These are phyloP conservation scores for Sceliomorpha sp. DNA, from an alignment of 2,888 invertebrate species.

Conservation along the genomic window DNA sequence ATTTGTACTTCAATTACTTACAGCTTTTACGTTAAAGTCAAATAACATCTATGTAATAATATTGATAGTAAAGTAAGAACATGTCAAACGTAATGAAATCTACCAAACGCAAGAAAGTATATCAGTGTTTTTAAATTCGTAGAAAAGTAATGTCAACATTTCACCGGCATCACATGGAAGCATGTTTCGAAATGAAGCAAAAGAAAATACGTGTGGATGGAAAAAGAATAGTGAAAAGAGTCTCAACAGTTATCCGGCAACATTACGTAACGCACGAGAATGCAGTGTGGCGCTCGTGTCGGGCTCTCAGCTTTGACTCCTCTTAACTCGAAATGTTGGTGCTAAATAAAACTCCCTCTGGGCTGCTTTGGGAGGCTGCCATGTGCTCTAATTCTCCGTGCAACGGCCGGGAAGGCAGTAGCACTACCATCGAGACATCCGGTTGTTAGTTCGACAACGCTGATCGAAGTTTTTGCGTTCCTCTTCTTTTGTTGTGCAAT, in stretches of 20 bases:
- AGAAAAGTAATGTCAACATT: background rate
- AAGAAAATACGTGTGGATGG: slow-evolving; percentile 25
- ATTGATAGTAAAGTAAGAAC: too few relatives aligned
- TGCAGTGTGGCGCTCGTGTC: slow-evolving; percentile 45
- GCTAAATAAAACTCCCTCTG: slow-evolving; percentile 79
- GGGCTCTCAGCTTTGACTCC: slow-evolving; percentile 40
- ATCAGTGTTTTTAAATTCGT: too few relatives aligned
- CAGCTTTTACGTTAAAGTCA: too few relatives aligned
- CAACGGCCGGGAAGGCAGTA: slow-evolving; percentile 59
- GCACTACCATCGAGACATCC: slow-evolving; percentile 46
- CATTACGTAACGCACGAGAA: slow-evolving; percentile 55
- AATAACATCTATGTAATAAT: too few relatives aligned
- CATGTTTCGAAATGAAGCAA: slow-evolving; percentile 22
- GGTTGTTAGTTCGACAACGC: slow-evolving; percentile 37
- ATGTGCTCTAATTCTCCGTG: slow-evolving; percentile 77
- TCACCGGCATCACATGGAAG: slow-evolving; percentile 1
- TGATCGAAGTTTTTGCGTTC: slow-evolving; percentile 12
- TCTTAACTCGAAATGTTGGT: slow-evolving; percentile 68
- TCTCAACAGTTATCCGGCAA: slow-evolving; percentile 35
- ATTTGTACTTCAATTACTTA: too few relatives aligned
- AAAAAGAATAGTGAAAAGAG: slow-evolving; percentile 11
- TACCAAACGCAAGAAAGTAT: too few relatives aligned
- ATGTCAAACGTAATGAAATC: too few relatives aligned
- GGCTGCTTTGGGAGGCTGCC: slow-evolving; percentile 77
- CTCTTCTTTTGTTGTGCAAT: too few relatives aligned